Percentiles rank a stretch among this genome's conserved stretches.
These are phyloP conservation scores for Buceros bicornis DNA, from an alignment of 2,797 vertebrate genomes.

Conservation along the genomic window DNA sequence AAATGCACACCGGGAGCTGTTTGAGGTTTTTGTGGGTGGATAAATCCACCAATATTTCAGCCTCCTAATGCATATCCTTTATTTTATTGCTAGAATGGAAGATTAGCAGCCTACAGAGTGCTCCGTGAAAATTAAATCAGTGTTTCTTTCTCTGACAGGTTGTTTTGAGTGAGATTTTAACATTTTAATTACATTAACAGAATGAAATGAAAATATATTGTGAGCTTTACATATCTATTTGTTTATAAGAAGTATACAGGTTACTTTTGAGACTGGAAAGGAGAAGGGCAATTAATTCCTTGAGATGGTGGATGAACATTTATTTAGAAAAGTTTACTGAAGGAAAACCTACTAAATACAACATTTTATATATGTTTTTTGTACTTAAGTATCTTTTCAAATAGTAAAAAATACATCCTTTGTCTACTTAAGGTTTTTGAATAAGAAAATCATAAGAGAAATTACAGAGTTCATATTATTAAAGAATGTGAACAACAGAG, in stretches of 20 bases:
- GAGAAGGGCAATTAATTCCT: neutral
- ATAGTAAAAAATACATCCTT: neutral
- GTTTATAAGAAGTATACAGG: neutral
- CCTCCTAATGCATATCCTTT: neutral
- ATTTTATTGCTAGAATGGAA: slow-evolving; percentile 19
- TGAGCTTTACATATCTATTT: neutral
- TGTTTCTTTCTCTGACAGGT: slow-evolving; percentile 40
- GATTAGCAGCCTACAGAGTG: neutral
- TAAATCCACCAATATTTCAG: slow-evolving; percentile 23
- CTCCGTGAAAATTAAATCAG: slow-evolving; percentile 38
- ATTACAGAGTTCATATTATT: neutral
- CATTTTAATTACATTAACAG: slow-evolving; percentile 50
- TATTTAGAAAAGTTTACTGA: neutral
- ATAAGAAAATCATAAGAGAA: neutral
- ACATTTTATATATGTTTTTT: neutral
- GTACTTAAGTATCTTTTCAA: neutral
- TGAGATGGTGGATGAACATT: neutral
- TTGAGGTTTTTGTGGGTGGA: neutral
- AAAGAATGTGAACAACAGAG: neutral
- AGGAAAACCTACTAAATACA: neutral
- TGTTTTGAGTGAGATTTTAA: slow-evolving; percentile 53
- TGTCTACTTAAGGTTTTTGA: neutral
- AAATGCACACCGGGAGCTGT: neutral
- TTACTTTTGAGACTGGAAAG: slow-evolving; percentile 2
- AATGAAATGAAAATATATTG: slow-evolving; percentile 33